Conservation (phyloP, 1,140 invertebrate species). For the Cyphomyrmex costatus region DNA sequence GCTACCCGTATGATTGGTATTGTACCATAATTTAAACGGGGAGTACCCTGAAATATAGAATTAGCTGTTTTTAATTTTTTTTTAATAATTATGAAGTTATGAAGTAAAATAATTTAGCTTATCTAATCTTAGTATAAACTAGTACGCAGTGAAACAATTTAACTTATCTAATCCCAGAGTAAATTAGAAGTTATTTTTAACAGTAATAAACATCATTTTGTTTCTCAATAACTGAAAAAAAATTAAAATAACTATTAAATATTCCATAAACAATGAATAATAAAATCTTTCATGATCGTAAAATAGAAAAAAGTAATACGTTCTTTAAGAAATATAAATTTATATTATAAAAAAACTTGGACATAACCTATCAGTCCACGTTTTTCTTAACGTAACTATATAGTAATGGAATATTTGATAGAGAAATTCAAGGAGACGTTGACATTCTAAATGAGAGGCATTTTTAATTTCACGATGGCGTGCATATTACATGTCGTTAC, state of each 20-base stretch:
- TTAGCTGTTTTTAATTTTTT: neutral
- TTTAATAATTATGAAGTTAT: conserved; percentile 8
- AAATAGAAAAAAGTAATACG: neutral
- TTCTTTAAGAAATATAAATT: neutral
- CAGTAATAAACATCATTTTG: neutral
- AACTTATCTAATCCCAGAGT: neutral
- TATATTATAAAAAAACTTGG: neutral
- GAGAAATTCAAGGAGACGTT: neutral
- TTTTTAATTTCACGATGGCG: neutral
- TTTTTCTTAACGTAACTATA: neutral
- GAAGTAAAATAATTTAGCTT: neutral
- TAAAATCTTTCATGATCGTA: neutral
- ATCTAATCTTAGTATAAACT: neutral
- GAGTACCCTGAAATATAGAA: conserved; percentile 73
- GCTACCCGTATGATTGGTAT: conserved; percentile 67
- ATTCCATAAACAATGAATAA: too few relatives aligned
- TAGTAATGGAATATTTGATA: neutral
- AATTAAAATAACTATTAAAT: conserved; percentile 27
- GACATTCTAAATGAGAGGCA: conserved; percentile 3
- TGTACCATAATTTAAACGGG: conserved; percentile 74
- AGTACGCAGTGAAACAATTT: conserved; percentile 1
- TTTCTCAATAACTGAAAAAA: conserved; percentile 1
- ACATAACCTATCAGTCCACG: conserved; percentile 60
- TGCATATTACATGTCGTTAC: neutral
- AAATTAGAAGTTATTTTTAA: neutral